Evolutionary conservation across 1,140 invertebrate genomes (phyloP).

Genomic region (Solen grandis): DNA sequence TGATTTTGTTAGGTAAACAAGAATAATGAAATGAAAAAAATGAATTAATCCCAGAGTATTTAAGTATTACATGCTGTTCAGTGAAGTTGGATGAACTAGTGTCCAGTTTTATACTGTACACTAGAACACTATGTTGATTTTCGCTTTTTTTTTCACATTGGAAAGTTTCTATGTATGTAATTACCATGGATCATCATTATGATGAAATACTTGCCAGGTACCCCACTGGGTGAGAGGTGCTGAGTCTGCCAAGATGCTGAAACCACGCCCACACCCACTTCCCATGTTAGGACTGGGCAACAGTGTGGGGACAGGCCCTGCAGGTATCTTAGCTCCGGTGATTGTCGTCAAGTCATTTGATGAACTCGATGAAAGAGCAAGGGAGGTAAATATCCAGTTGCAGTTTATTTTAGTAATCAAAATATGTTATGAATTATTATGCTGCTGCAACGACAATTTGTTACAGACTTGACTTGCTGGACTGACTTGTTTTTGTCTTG

Average conservation of each 20-base stretch:
- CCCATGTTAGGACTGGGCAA: slow-evolving; percentile 85
- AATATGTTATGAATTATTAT: too few species aligned
- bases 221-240: slow-evolving; percentile 82
- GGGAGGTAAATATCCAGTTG: slow-evolving; percentile 55
- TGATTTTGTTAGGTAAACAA: too few species aligned
- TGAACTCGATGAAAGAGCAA: slow-evolving; percentile 83
- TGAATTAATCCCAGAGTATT: too few species aligned
- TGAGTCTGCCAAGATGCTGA: slow-evolving; percentile 85
- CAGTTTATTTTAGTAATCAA: too few species aligned
- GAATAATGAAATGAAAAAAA: too few species aligned
- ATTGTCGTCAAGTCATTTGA: slow-evolving; percentile 87
- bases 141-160: not conserved
- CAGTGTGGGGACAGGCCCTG: slow-evolving; percentile 85
- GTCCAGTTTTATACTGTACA: too few species aligned
- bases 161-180: not conserved
- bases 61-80: too few species aligned
- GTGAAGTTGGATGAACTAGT: too few species aligned
- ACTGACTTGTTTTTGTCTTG: not conserved
- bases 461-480: not conserved
- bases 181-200: not conserved
- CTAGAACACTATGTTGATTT: too few species aligned
- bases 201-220: slow-evolving; percentile 51
- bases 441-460: too few species aligned
- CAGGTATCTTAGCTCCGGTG: slow-evolving; percentile 87
- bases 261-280: slow-evolving; percentile 84